Conservation (phyloP, 2,888 invertebrate genomes). For the Eulithis prunata region DNA sequence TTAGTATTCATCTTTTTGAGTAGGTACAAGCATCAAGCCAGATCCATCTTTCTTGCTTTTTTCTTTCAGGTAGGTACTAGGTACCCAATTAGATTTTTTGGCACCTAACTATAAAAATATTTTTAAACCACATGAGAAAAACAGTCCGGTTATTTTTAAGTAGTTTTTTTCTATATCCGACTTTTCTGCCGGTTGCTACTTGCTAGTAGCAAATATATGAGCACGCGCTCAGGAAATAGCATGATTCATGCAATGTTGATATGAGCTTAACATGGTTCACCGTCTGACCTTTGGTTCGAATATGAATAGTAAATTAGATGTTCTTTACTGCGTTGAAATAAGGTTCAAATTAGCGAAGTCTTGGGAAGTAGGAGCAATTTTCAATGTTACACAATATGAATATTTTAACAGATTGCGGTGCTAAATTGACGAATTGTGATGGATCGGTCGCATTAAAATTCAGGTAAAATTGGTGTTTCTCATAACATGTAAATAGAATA, state of each 20-base stretch:
- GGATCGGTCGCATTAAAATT: conserved; percentile 17
- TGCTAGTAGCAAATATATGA: not conserved
- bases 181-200: conserved; percentile 1
- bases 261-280: conserved; percentile 31
- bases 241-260: conserved; percentile 44
- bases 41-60: too few relatives aligned
- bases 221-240: conserved; percentile 37
- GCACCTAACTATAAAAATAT: too few relatives aligned
- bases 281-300: conserved; percentile 38
- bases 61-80: not conserved
- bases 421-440: conserved; percentile 26
- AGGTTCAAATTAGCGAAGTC: conserved; percentile 25
- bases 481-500: not conserved
- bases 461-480: conserved; percentile 17
- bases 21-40: too few relatives aligned
- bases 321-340: conserved; percentile 26
- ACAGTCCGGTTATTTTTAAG: not conserved
- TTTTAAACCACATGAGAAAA: not conserved
- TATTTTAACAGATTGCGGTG: conserved; percentile 26
- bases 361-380: conserved; percentile 25
- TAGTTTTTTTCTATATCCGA: conserved; percentile 7
- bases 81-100: not conserved
- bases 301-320: conserved; percentile 22
- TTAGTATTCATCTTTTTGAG: too few relatives aligned
- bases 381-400: conserved; percentile 30